Base-by-base conservation (phyloP, 2,797 vertebrate genomes). In the Crypturellus tataupa region DNA sequence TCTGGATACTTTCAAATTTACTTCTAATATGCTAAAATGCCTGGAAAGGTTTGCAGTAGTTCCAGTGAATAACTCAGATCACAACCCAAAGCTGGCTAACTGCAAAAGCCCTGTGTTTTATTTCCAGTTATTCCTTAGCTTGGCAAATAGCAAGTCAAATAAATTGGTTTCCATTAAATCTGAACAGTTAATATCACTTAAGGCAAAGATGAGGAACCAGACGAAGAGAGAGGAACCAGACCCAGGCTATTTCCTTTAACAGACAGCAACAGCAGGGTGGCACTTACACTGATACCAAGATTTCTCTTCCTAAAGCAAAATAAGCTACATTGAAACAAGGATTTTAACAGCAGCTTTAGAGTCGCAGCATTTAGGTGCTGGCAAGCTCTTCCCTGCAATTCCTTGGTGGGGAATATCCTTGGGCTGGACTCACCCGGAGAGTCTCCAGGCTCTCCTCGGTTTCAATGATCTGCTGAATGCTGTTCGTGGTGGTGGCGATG, bases 401-500 rank as follows among this genome's bases (percentile, higher is more conserved):
- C 47, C 10, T 7, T 3, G 11, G 14, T 20, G 35, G 15, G 5
- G 58, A 80, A n/a, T 39, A 42, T 8, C 62, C 40, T 0, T 2
- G 9, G 29, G 75, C 1, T 20, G 37, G 56, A 94, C 98, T 98
- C 94, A 99, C 99, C 71, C 98, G 97, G 25, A 99, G 98, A 2
- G 98, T 99, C 93, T 99, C 99, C 85, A 99, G 98, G 89, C 98
- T 98, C 4, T 99, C 99, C 31, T 99, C 99, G 0, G 98, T 97
- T 63, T 99, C 99, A 1, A 99, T 97, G 79, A 99, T 93, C 20
- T 98, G 96, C 93, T 98, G 97, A 60, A 99, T 98, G 75, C 97
- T 98, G 97, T 98, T 99, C 55, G 98, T 98, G 24, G 99, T 86
- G 70, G 99, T 99, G 12, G 99, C 98, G n/a, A 99, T 99, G 96